Base-by-base conservation (phyloP, 2,888 invertebrate species). In the Hypsopygia costalis region DNA sequence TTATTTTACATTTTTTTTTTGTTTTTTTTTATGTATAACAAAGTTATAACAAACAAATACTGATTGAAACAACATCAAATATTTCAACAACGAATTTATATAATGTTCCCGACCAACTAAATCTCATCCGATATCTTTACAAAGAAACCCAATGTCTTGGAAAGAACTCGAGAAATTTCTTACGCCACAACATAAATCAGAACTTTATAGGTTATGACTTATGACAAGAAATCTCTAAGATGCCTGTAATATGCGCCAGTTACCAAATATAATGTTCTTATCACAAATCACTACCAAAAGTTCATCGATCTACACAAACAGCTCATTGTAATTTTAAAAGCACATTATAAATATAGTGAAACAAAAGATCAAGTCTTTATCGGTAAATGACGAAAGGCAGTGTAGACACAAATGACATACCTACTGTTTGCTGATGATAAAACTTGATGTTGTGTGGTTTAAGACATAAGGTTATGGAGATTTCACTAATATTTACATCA, bases 341-440 rank as follows among this genome's bases (percentile, higher is more conserved):
- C 36, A 34, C 37, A 36, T 44, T 43, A 43, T 41, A 39, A 46
- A 50, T 49, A 48, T 12, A 55, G 49, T 59, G 46, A 62, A 69
- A 72, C 68, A 72, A 70, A 62, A 69, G 65, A 65, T 65, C 56
- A 52, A 44, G 41, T 47, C 34, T 48, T 52, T 65, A 73, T 70
- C 62, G 53, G 42, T 46, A 52, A n/a, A 51, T 64, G 59, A 68
- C 54, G 52, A 61, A 66, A 72, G 3, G 6, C 25, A 25, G 25
- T 8, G 6, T 25, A 63, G 11, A 64, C 58, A 72, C 65, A 67
- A 73, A 72, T 66, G 66, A 39, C 37, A 31, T 47, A 60, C 59
- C 52, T 59, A 64, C 58, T 75, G 75, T 76, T 77, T 78, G 63
- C 62, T 59, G 56, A 65, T 60, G 72, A 76, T 77, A 78, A 63